phyloP scores from a whole-genome alignment of 2,888 invertebrate genomes.

The Trypoxylon attenuatum region DNA sequence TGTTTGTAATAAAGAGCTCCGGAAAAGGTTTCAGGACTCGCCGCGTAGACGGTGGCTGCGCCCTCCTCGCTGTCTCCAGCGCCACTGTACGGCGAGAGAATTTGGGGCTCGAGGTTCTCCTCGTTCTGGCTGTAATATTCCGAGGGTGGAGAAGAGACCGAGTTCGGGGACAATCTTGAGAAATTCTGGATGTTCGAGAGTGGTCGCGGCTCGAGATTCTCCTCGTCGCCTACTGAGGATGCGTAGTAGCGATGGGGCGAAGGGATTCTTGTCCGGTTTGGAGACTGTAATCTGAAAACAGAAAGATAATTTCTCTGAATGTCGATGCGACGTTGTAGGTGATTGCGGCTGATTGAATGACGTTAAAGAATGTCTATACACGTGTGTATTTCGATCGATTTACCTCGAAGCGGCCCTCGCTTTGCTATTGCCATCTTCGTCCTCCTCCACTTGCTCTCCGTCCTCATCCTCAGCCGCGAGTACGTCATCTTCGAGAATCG shows the following conservation, averaged over 20 bases:
- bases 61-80: slow-evolving; percentile 67
- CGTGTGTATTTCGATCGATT: too few relatives aligned
- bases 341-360: too few relatives aligned
- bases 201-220: slow-evolving; percentile 67
- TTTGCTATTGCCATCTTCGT: slow-evolving; percentile 59
- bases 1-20: slow-evolving; percentile 71
- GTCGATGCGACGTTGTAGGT: too few relatives aligned
- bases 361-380: too few relatives aligned
- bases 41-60: slow-evolving; percentile 64
- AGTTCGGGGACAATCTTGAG: slow-evolving; percentile 64
- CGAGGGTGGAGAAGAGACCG: slow-evolving; percentile 61
- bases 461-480: slow-evolving; percentile 75
- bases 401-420: slow-evolving; percentile 44
- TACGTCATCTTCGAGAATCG: slow-evolving; percentile 75
- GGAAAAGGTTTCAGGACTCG: slow-evolving; percentile 67
- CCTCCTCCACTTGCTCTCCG: slow-evolving; percentile 60
- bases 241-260: slow-evolving; percentile 65
- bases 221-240: slow-evolving; percentile 68
- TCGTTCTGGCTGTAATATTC: slow-evolving; percentile 63
- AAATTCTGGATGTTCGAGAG: slow-evolving; percentile 36
- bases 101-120: slow-evolving; percentile 63
- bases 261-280: slow-evolving; percentile 55
- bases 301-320: background rate
- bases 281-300: slow-evolving; percentile 65
- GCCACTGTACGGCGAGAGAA: slow-evolving; percentile 68